A percentile compares a stretch with the other conserved stretches of the same genome.
These are phyloP conservation scores for Anolis sagrei DNA, from an alignment of 2,113 vertebrate genomes.

Conservation along the genomic window DNA sequence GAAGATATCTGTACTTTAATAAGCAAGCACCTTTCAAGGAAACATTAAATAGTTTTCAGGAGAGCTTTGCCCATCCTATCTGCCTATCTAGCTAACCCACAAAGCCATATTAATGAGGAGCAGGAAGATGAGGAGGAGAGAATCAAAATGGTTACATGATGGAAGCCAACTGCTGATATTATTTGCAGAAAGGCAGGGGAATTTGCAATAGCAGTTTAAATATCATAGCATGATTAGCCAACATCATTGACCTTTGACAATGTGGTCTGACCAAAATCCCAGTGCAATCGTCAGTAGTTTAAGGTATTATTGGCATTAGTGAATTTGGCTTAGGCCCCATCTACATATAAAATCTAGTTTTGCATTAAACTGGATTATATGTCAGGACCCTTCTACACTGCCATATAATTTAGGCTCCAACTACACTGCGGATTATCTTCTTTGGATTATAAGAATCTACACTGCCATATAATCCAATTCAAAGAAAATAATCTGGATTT, in stretches of 20 bases:
- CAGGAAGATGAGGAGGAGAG: not conserved
- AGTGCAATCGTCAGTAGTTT: conserved; percentile 23
- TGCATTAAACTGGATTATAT: too few relatives aligned
- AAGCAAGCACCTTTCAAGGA: not conserved
- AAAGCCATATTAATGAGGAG: conserved; percentile 12
- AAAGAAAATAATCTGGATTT: too few relatives aligned
- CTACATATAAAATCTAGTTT: too few relatives aligned
- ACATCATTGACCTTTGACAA: conserved; percentile 9
- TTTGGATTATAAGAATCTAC: too few relatives aligned
- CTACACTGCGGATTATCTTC: too few relatives aligned
- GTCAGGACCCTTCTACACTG: too few relatives aligned
- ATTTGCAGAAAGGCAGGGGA: not conserved
- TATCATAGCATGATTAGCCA: conserved; percentile 3
- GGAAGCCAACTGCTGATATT: not conserved
- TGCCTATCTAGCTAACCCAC: not conserved
- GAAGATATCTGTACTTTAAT: conserved; percentile 38
- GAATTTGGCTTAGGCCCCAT: not conserved
- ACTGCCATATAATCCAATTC: too few relatives aligned
- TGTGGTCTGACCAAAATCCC: not conserved
- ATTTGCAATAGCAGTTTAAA: not conserved
- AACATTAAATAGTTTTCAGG: conserved; percentile 17
- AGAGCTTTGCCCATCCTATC: not conserved
- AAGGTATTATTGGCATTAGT: conserved; percentile 15
- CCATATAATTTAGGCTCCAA: too few relatives aligned
- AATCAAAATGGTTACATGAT: not conserved